These are phyloP conservation scores for Suricata suricatta DNA, from an alignment of 2,113 vertebrate species.

Conservation along the genomic window DNA sequence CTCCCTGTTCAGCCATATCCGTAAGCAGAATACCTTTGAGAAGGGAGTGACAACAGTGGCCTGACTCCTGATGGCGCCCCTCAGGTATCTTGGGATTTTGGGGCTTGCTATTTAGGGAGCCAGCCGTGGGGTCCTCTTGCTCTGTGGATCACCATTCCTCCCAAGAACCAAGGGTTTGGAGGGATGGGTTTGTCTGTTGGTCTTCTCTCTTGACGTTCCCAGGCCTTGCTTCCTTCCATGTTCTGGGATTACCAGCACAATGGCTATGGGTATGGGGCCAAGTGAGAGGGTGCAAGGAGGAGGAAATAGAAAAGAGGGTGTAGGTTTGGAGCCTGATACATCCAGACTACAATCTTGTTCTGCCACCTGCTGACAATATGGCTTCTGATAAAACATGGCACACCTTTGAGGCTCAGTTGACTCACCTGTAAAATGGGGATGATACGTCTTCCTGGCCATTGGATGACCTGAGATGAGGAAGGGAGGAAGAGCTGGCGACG, in stretches of 20 bases:
- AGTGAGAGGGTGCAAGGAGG: background rate
- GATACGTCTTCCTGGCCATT: background rate
- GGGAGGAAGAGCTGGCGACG: background rate
- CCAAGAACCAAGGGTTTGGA: background rate
- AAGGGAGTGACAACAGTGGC: background rate
- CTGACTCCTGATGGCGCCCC: background rate
- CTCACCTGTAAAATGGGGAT: background rate
- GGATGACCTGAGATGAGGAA: background rate
- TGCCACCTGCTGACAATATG: background rate
- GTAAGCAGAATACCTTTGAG: background rate
- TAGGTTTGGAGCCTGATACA: background rate
- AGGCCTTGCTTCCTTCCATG: background rate
- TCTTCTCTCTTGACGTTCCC: background rate
- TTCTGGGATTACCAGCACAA: background rate
- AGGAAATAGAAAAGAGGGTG: background rate
- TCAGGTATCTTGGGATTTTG: background rate
- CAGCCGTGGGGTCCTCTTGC: background rate
- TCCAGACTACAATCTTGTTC: background rate
- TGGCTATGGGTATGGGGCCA: background rate
- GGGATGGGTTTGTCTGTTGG: no score
- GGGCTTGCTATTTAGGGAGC: background rate
- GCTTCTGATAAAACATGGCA: background rate
- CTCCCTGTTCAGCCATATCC: background rate
- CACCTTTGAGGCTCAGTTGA: background rate
- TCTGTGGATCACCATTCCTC: background rate